Conservation (phyloP, 2,113 vertebrate genomes). For the Nibea coibor region DNA sequence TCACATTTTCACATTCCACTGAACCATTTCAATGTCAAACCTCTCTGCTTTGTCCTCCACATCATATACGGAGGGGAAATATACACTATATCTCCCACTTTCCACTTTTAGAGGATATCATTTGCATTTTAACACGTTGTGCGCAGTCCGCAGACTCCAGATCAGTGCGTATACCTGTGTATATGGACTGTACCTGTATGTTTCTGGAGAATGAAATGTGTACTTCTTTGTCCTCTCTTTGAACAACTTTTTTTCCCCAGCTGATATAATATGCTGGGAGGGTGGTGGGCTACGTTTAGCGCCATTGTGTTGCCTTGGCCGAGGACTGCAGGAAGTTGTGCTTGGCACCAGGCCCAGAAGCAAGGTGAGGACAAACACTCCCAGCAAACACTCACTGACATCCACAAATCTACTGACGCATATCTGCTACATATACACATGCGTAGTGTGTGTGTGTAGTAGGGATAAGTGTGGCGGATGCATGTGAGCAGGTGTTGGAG, state of each 20-base stretch:
- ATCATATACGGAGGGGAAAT: conserved; percentile 10
- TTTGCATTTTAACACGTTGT: conserved; percentile 39
- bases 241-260: conserved; percentile 87
- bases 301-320: conserved; percentile 65
- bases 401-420: conserved; percentile 53
- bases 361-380: conserved; percentile 77
- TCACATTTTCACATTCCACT: conserved; percentile 47
- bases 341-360: conserved; percentile 70
- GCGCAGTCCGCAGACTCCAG: background rate
- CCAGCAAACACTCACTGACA: conserved; percentile 52
- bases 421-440: conserved; percentile 7
- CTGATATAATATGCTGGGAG: conserved; percentile 87
- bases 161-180: background rate
- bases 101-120: conserved; percentile 13
- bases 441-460: background rate
- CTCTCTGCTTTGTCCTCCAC: conserved; percentile 48
- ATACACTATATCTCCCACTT: background rate
- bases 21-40: conserved; percentile 68
- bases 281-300: conserved; percentile 87
- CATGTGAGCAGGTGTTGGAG: conserved; percentile 23
- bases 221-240: conserved; percentile 71
- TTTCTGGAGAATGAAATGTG: conserved; percentile 9
- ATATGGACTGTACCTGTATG: background rate
- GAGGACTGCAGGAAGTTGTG: conserved; percentile 64
- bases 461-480: conserved; percentile 5